Percentiles rank a stretch among this genome's conserved stretches.
Conservation (phyloP, 2,888 invertebrate species). For the Hyposoter didymator region DNA sequence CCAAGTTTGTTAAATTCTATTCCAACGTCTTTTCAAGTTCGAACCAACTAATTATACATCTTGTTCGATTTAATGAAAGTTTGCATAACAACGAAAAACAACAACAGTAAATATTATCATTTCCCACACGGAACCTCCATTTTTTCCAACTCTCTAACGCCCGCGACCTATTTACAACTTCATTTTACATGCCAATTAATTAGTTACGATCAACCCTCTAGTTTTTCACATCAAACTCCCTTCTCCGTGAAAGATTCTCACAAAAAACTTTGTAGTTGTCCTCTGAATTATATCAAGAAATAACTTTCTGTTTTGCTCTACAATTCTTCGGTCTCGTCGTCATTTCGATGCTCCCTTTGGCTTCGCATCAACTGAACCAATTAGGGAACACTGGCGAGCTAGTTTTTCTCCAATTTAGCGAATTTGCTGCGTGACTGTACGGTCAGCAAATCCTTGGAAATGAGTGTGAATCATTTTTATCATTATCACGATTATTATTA, state of each 20-base stretch:
- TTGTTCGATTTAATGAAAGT: conserved; percentile 19
- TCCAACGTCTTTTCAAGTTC: conserved; percentile 2
- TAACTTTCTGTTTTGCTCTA: background rate
- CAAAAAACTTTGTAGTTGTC: background rate
- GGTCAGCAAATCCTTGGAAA: background rate
- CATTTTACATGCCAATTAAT: background rate
- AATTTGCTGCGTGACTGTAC: conserved; percentile 1
- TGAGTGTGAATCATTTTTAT: background rate
- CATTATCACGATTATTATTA: conserved; percentile 13
- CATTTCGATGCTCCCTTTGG: background rate
- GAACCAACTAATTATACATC: conserved; percentile 8
- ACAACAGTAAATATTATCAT: background rate
- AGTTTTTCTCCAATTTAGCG: background rate
- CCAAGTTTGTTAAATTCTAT: background rate
- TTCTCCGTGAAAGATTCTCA: background rate
- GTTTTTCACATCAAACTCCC: background rate
- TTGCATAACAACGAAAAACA: background rate
- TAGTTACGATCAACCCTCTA: background rate
- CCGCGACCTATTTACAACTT: background rate
- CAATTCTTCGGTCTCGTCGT: background rate
- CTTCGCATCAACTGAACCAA: background rate
- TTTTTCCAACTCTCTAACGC: background rate
- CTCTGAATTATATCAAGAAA: background rate
- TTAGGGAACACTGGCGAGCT: background rate
- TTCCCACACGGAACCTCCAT: background rate